A percentile compares a stretch with the other conserved stretches of the same genome.
These are phyloP conservation scores for Adelognathus sp. DNA, from an alignment of 2,888 invertebrate species.

Conservation along the genomic window DNA sequence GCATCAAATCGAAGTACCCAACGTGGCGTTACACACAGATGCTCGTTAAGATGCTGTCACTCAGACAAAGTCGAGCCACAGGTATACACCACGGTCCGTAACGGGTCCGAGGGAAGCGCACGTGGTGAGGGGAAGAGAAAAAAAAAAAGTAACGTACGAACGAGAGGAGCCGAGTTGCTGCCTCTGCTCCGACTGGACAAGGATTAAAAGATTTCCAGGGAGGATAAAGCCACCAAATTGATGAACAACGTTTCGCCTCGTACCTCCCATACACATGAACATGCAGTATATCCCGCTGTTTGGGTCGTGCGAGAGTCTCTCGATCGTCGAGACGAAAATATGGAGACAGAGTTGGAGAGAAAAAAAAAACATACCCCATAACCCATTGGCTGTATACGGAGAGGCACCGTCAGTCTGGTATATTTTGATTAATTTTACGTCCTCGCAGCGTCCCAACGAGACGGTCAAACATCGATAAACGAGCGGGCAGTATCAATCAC, in stretches of 20 bases:
- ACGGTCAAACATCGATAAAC: constrained; percentile 17
- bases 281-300: constrained; percentile 47
- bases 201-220: constrained; percentile 71
- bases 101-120: constrained; percentile 56
- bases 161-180: constrained; percentile 27
- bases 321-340: constrained; percentile 7
- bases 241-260: constrained; percentile 62
- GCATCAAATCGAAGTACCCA: constrained; percentile 22
- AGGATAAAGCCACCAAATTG: constrained; percentile 70
- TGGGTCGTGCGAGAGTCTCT: constrained; percentile 12
- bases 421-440: constrained; percentile 44
- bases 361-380: neutral
- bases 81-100: constrained; percentile 62
- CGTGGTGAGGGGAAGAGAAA: neutral
- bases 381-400: neutral
- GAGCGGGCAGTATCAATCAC: constrained; percentile 23
- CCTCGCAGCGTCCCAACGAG: neutral
- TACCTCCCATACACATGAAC: no score
- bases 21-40: constrained; percentile 65
- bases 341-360: constrained; percentile 1
- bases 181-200: constrained; percentile 42
- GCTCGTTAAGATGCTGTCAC: constrained; percentile 80
- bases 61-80: constrained; percentile 63
- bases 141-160: neutral
- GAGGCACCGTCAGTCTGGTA: neutral